A percentile compares a stretch with the other conserved stretches of the same genome.
Evolutionary conservation across 2,797 vertebrate genomes (phyloP).

Genomic region (Anableps anableps): DNA sequence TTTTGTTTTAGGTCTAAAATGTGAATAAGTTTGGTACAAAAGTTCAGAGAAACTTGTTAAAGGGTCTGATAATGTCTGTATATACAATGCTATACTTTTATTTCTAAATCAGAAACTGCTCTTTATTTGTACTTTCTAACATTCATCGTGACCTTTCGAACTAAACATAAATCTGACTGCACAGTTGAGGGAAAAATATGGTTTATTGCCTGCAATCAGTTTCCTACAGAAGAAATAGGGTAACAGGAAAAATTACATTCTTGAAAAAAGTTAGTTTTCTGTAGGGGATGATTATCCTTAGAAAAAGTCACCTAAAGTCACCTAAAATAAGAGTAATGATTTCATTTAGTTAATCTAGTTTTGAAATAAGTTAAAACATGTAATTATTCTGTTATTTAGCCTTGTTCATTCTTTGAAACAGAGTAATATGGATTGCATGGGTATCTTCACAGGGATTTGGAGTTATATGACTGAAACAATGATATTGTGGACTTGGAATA

Average conservation of each 20-base stretch:
- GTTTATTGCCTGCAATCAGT: constrained; percentile 33
- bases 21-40: background rate
- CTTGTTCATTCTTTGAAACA: background rate
- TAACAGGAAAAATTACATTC: constrained; percentile 43
- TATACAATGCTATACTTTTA: background rate
- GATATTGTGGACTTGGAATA: background rate
- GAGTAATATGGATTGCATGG: background rate
- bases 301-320: background rate
- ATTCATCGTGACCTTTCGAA: constrained; percentile 23
- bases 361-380: background rate
- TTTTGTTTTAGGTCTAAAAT: background rate
- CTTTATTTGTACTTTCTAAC: background rate
- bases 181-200: constrained; percentile 19
- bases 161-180: constrained; percentile 29
- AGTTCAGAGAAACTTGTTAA: background rate
- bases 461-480: background rate
- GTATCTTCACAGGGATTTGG: background rate
- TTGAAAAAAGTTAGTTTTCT: constrained; percentile 28
- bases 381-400: background rate
- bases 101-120: background rate
- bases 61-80: background rate
- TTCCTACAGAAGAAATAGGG: background rate
- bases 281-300: background rate
- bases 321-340: background rate
- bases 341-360: background rate